A percentile compares a stretch with the other conserved stretches of the same genome.
phyloP scores from a whole-genome alignment of 2,113 vertebrate genomes.

The Tachysurus fulvidraco region DNA sequence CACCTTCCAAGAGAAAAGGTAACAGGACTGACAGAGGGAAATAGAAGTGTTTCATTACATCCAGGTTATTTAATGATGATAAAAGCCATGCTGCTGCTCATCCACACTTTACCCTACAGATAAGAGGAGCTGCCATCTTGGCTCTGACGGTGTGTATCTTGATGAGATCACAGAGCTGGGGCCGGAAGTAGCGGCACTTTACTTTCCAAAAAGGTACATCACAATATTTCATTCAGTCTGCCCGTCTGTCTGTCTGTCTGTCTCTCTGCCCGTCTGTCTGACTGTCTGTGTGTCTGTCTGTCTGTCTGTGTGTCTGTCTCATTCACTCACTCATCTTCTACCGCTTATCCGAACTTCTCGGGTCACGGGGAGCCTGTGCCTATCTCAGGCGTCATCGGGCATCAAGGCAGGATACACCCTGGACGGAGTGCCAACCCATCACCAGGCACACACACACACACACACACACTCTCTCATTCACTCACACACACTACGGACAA shows the following conservation, averaged over 20 bases:
- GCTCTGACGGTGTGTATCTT: conserved; percentile 90
- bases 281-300: not conserved
- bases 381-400: too few species aligned
- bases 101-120: conserved; percentile 68
- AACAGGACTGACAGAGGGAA: not conserved
- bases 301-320: not conserved
- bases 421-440: too few species aligned
- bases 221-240: not conserved
- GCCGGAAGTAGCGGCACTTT: conserved; percentile 92
- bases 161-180: conserved; percentile 94
- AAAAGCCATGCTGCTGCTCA: not conserved
- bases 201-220: conserved; percentile 92
- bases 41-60: not conserved
- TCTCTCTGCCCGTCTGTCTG: not conserved
- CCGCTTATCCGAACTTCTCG: too few species aligned
- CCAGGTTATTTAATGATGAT: not conserved
- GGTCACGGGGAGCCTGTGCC: too few species aligned
- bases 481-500: too few species aligned
- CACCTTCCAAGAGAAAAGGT: conserved; percentile 90
- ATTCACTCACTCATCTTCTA: too few species aligned
- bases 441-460: too few species aligned
- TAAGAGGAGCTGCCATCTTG: conserved; percentile 90
- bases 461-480: too few species aligned
- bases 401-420: too few species aligned
- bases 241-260: not conserved